phyloP scores from a whole-genome alignment of 1,140 invertebrate genomes.

The Drosophila orena region DNA sequence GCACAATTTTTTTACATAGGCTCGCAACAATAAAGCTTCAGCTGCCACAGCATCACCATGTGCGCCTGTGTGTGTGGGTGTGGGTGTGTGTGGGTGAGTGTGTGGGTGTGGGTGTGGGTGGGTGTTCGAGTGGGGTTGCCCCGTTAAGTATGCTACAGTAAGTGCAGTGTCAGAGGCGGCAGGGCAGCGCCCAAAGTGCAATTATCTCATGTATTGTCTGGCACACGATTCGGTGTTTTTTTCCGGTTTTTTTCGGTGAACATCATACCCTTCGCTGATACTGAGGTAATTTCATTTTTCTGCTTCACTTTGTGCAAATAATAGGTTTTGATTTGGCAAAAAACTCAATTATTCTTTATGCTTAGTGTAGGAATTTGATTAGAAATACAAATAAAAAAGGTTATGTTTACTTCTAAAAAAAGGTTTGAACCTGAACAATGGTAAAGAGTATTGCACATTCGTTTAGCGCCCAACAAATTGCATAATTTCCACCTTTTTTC shows the following conservation, averaged over 20 bases:
- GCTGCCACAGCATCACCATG: conserved; percentile 36
- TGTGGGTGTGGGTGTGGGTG: neutral
- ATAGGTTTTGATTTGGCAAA: too few relatives aligned
- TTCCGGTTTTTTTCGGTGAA: conserved; percentile 25
- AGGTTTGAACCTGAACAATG: too few relatives aligned
- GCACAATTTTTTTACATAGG: conserved; percentile 74
- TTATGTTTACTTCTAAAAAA: too few relatives aligned
- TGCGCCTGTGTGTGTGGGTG: conserved; percentile 16
- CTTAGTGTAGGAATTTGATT: too few relatives aligned
- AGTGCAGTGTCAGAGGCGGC: conserved; percentile 76
- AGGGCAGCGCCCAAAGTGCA: conserved; percentile 75
- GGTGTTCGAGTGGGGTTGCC: conserved; percentile 28
- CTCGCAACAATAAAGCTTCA: conserved; percentile 71
- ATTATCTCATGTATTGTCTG: conserved; percentile 83
- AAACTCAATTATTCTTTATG: too few relatives aligned
- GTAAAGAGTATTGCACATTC: conserved; percentile 16
- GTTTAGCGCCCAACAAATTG: neutral
- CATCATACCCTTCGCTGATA: conserved; percentile 16
- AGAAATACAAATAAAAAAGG: too few relatives aligned
- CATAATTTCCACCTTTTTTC: conserved; percentile 39
- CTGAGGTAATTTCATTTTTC: conserved; percentile 4
- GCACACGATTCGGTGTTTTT: conserved; percentile 49
- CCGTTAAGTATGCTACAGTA: conserved; percentile 82
- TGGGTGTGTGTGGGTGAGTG: neutral
- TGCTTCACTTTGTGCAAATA: neutral